Conservation (phyloP, 1,140 invertebrate genomes). For the Zaprionus ornatus region DNA sequence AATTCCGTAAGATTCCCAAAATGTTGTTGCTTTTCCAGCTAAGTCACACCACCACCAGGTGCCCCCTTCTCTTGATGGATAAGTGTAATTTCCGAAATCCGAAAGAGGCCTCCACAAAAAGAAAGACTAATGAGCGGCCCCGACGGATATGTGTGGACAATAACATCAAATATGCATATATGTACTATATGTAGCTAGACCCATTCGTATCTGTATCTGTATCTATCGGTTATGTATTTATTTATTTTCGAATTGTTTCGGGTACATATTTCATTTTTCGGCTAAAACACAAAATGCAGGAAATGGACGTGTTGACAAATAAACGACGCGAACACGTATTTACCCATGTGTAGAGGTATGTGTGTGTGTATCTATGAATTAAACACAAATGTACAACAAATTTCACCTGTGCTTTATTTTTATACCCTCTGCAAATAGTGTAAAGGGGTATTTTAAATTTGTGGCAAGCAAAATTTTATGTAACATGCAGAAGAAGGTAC, state of each 20-base stretch:
- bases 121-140: constrained; percentile 34
- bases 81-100: constrained; percentile 74
- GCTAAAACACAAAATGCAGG: constrained; percentile 79
- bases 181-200: constrained; percentile 9
- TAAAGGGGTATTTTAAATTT: too few relatives aligned
- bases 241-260: constrained; percentile 78
- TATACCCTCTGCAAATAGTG: too few relatives aligned
- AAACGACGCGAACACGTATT: constrained; percentile 68
- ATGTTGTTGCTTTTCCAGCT: constrained; percentile 39
- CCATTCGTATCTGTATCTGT: constrained; percentile 23
- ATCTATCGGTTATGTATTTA: constrained; percentile 54
- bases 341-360: constrained; percentile 44
- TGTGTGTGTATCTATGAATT: constrained; percentile 68
- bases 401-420: constrained; percentile 57
- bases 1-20: constrained; percentile 39
- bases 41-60: constrained; percentile 43
- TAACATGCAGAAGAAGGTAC: too few relatives aligned
- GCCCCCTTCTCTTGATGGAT: background rate
- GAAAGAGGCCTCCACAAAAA: constrained; percentile 33
- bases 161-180: constrained; percentile 57
- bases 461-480: too few relatives aligned
- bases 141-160: constrained; percentile 75
- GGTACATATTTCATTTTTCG: constrained; percentile 69
- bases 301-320: constrained; percentile 82
- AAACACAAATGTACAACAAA: constrained; percentile 67